phyloP scores from a whole-genome alignment of 2,113 vertebrate species.

The Leiothrix lutea region DNA sequence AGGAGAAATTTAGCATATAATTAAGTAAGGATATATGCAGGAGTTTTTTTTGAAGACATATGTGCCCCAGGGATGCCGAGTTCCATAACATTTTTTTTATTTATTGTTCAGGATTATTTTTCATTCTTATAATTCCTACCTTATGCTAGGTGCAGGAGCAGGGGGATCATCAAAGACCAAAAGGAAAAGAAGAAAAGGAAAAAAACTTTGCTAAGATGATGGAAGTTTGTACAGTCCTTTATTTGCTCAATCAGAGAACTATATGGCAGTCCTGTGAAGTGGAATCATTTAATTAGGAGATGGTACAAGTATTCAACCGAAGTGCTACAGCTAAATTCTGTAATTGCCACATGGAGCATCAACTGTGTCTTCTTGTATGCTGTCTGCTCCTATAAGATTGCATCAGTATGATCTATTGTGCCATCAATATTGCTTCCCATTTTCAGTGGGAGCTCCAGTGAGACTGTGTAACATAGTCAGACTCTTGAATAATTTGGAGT shows the following conservation, averaged over 20 bases:
- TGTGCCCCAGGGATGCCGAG: background rate
- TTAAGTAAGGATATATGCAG: background rate
- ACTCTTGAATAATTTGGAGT: background rate
- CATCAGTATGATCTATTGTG: background rate
- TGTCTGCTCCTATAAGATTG: constrained; percentile 35
- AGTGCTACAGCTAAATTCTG: constrained; percentile 50
- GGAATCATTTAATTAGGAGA: constrained; percentile 61
- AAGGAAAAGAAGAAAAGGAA: background rate
- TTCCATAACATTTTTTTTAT: background rate
- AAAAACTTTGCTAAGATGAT: background rate
- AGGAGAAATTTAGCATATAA: background rate
- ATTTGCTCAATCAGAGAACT: constrained; percentile 35
- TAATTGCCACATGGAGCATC: constrained; percentile 60
- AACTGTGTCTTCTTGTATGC: constrained; percentile 30
- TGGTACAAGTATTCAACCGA: constrained; percentile 26
- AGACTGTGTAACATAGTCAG: background rate
- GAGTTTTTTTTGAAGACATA: background rate
- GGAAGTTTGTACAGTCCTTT: background rate
- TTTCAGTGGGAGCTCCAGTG: background rate
- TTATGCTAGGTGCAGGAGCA: background rate
- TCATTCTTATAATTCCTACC: background rate
- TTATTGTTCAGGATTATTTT: background rate
- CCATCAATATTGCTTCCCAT: constrained; percentile 6
- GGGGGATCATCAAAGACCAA: background rate
- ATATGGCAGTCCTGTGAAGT: constrained; percentile 25